Conservation (phyloP, 2,113 vertebrate species). For the Corythornis cristatus region DNA sequence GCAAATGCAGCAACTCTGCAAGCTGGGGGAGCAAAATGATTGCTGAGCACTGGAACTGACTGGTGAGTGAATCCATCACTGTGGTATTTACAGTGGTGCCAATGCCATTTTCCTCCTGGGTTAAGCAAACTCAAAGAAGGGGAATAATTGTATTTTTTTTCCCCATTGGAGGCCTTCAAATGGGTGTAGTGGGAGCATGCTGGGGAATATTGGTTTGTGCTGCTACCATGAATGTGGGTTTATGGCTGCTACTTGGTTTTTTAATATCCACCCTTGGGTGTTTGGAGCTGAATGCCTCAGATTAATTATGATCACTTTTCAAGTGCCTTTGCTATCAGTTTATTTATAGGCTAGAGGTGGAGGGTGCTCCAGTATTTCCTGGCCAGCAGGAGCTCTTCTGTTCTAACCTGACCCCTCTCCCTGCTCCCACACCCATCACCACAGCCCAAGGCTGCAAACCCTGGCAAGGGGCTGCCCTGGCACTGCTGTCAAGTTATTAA, state of each 20-base stretch:
- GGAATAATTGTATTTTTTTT: not conserved
- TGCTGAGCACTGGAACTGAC: not conserved
- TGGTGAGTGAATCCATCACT: not conserved
- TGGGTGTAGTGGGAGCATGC: not conserved
- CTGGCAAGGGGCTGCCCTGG: not conserved
- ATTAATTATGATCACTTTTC: not conserved
- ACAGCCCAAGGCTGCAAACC: not conserved
- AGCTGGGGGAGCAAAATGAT: not conserved
- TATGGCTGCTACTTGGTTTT: not conserved
- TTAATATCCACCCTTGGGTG: not conserved
- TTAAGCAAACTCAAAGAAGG: slow-evolving; percentile 9
- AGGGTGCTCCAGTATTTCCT: not conserved
- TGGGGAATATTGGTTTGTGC: not conserved
- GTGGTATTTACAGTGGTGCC: not conserved
- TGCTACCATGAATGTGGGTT: not conserved
- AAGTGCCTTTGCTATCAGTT: not conserved
- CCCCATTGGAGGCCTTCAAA: not conserved
- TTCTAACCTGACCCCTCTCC: not conserved
- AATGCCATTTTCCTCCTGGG: not conserved
- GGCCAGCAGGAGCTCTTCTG: not conserved
- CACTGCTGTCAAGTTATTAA: slow-evolving; percentile 17
- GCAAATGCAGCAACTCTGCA: not conserved
- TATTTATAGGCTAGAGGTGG: not conserved
- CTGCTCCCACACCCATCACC: not conserved
- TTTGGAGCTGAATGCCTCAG: not conserved